Evolutionary conservation across 2,113 vertebrate species (phyloP), one percentile per base, ranked within the genome.

Genomic region (Himantopus leucocephalus): DNA sequence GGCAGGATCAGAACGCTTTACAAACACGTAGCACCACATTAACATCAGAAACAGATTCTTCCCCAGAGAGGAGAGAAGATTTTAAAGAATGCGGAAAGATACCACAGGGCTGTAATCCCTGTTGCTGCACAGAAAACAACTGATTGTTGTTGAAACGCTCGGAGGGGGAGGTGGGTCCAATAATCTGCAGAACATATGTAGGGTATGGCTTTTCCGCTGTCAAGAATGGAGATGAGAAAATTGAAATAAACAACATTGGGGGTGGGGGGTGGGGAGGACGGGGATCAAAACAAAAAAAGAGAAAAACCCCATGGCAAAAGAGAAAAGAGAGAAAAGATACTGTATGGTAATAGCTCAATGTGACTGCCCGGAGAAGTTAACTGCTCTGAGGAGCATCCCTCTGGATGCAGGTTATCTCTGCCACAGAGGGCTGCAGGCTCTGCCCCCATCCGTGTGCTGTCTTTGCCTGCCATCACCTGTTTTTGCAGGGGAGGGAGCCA

Each of bases 121-220:
- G 73, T 75, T 3, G 2, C 56, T 91, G 88, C 76, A 56, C 64
- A 88, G 86, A 97, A 96, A 94, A 94, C 55, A 59, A 78, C 58
- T 77, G 84, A 91, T 91, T 66, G 90, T 96, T 97, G 47, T 92
- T 18, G 43, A 95, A 88, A 75, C 55, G 59, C 34, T 71, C 2
- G 2, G 43, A 94, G 32, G 17, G 55, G 81, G 82, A 72, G 58
- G 52, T 63, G 37, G 37, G 48, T 82, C 93, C 83, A 78, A 56
- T 95, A 96, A 96, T 97, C 90, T 97, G 95, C 74, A 72, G 43
- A 95, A 71, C 94, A 91, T 53, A 52, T 96, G 96, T 79, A 90
- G 63, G 70, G 37, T 88, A 70, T 1, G 3, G 47, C 50, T 71
- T 94, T 94, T 91, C 88, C 53, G 52, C 60, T 63, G 52, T 67